phyloP scores from a whole-genome alignment of 2,113 vertebrate species.

The Cryptomyrus ogoouensis region DNA sequence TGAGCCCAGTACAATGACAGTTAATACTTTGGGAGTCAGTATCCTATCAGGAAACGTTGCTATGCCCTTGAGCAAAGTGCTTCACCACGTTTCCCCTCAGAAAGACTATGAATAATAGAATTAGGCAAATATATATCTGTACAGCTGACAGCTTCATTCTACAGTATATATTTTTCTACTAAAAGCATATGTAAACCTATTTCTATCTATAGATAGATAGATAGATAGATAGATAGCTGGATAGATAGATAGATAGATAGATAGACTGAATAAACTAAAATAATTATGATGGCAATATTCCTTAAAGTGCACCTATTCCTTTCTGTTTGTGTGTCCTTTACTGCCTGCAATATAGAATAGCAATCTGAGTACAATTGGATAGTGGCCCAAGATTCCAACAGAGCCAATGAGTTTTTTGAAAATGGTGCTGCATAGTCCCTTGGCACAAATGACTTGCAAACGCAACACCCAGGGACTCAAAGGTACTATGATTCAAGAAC shows the following conservation, averaged over 20 bases:
- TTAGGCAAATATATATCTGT: background rate
- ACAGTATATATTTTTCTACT: background rate
- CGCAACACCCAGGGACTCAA: background rate
- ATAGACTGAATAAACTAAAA: background rate
- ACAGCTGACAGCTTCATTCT: background rate
- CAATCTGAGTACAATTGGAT: background rate
- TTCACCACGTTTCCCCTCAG: slow-evolving; percentile 47
- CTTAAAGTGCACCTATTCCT: background rate
- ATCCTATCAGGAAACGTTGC: slow-evolving; percentile 48
- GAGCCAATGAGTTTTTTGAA: background rate
- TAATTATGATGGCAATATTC: background rate
- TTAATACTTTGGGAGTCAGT: slow-evolving; percentile 38
- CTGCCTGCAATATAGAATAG: background rate
- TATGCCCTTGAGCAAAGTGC: slow-evolving; percentile 55
- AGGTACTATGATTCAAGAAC: background rate
- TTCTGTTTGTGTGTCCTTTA: background rate
- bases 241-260: background rate
- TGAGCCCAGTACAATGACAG: slow-evolving; percentile 22
- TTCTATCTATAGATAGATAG: background rate
- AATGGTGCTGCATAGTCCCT: background rate
- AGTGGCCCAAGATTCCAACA: background rate
- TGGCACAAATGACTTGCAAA: background rate
- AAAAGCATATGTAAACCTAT: background rate
- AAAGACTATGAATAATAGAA: slow-evolving; percentile 39
- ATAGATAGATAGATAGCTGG: background rate